Percentiles rank a stretch among this genome's conserved stretches.
These are phyloP conservation scores for Anniella stebbinsi DNA, from an alignment of 2,797 vertebrate species.

Conservation along the genomic window DNA sequence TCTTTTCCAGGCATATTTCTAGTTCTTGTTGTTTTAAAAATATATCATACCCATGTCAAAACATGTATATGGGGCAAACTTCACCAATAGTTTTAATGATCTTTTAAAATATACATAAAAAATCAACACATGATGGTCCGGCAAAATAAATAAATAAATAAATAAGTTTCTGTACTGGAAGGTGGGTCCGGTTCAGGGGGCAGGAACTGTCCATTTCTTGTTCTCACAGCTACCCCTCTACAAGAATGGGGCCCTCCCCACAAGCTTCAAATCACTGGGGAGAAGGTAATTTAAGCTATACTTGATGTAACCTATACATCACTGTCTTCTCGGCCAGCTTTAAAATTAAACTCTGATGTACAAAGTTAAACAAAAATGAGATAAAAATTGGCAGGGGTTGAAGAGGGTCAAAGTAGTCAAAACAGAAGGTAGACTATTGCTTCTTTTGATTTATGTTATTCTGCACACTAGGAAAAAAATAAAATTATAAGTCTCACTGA, in stretches of 20 bases:
- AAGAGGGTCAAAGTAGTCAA: slow-evolving; percentile 87
- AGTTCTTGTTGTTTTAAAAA: slow-evolving; percentile 51
- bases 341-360: slow-evolving; percentile 99
- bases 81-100: slow-evolving; percentile 66
- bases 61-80: slow-evolving; percentile 58
- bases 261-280: slow-evolving; percentile 86
- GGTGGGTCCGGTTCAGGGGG: slow-evolving; percentile 87
- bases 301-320: slow-evolving; percentile 99
- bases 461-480: slow-evolving; percentile 78
- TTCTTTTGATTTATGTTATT: slow-evolving; percentile 86
- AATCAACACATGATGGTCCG: slow-evolving; percentile 75
- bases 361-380: slow-evolving; percentile 98
- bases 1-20: slow-evolving; percentile 59
- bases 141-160: slow-evolving; percentile 33
- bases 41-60: slow-evolving; percentile 43
- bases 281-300: slow-evolving; percentile 96
- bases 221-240: slow-evolving; percentile 84
- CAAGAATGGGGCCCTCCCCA: slow-evolving; percentile 81
- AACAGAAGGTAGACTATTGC: slow-evolving; percentile 85
- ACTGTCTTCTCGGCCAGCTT: slow-evolving; percentile 92
- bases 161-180: slow-evolving; percentile 76
- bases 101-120: slow-evolving; percentile 64
- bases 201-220: slow-evolving; percentile 89
- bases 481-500: slow-evolving; percentile 77
- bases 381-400: slow-evolving; percentile 98